These are phyloP conservation scores for Sarcophilus harrisii DNA, from an alignment of 2,797 vertebrate genomes.

Conservation along the genomic window DNA sequence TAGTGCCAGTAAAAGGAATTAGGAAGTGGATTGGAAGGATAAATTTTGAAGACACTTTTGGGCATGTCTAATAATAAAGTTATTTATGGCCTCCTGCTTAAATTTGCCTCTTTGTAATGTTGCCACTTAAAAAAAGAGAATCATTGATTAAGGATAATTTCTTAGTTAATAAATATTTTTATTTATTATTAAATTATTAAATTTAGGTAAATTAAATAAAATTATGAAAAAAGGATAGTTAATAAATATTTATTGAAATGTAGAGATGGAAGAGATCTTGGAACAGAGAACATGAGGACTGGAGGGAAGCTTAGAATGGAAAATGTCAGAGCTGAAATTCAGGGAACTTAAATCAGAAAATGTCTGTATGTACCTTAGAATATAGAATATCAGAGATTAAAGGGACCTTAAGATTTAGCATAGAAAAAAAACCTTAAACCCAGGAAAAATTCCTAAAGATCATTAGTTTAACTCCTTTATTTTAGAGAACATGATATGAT, in stretches of 20 bases:
- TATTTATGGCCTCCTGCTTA: neutral
- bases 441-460: no score
- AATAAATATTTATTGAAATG: neutral
- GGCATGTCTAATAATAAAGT: neutral
- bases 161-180: neutral
- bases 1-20: no score
- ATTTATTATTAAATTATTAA: neutral
- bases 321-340: neutral
- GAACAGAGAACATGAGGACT: neutral
- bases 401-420: neutral
- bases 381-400: neutral
- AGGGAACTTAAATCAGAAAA: neutral
- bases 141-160: neutral
- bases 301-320: neutral
- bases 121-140: neutral
- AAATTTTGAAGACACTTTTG: neutral
- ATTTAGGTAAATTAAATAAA: no score
- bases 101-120: neutral
- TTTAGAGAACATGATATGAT: neutral
- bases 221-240: neutral
- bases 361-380: neutral
- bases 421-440: neutral
- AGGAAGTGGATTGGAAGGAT: no score
- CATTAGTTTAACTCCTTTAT: no score
- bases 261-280: neutral